Evolutionary conservation across 2,888 invertebrate species (phyloP).

Genomic region (Perithous albicinctus): DNA sequence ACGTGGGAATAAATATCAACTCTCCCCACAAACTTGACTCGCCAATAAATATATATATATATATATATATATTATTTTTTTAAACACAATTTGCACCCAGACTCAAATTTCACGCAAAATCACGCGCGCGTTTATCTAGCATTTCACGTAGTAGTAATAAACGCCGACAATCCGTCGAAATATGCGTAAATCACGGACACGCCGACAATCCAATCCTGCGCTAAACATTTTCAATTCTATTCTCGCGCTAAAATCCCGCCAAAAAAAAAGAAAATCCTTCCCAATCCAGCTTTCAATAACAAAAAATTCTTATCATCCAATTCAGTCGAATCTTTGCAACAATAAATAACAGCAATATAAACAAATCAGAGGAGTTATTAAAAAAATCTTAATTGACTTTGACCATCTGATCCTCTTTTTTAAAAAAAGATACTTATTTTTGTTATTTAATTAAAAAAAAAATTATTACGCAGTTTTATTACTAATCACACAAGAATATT

Average conservation of each 20-base stretch:
- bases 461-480: too few relatives aligned
- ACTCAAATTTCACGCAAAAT: not conserved
- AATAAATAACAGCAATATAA: not conserved
- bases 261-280: too few relatives aligned
- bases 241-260: not conserved
- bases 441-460: too few relatives aligned
- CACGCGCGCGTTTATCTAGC: slow-evolving; percentile 33
- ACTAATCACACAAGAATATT: too few relatives aligned
- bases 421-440: too few relatives aligned
- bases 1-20: not conserved
- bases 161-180: slow-evolving; percentile 37
- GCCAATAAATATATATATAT: too few relatives aligned
- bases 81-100: too few relatives aligned
- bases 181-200: slow-evolving; percentile 48
- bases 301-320: too few relatives aligned
- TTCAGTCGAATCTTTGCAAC: too few relatives aligned
- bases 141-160: slow-evolving; percentile 25
- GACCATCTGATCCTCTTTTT: not conserved
- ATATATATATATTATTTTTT: too few relatives aligned
- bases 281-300: too few relatives aligned
- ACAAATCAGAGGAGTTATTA: not conserved
- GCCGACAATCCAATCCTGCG: slow-evolving; percentile 41
- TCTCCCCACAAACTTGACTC: not conserved
- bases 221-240: slow-evolving; percentile 14
- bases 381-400: not conserved